Evolutionary conservation across 2,797 vertebrate genomes (phyloP).

Genomic region (Aldrovandia affinis): DNA sequence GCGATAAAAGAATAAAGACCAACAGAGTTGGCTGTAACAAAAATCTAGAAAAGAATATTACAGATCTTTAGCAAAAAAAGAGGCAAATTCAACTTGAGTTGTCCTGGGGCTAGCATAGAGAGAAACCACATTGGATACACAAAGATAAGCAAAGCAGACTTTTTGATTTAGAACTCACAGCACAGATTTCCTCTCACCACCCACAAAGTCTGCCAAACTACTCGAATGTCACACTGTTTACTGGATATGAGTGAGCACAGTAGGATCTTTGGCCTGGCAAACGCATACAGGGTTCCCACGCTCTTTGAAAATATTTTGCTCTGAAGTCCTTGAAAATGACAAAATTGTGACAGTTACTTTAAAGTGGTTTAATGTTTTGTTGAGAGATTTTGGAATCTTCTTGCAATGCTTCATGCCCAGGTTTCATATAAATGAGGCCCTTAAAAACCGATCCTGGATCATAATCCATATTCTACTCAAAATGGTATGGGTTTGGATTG

Average conservation of each 20-base stretch:
- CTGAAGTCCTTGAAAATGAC: too few relatives aligned
- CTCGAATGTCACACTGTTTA: background rate
- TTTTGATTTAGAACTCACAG: background rate
- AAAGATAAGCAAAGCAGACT: background rate
- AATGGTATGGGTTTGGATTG: background rate
- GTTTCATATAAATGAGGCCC: background rate
- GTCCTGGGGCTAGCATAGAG: background rate
- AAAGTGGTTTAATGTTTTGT: too few relatives aligned
- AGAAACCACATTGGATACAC: background rate
- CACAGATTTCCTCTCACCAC: background rate
- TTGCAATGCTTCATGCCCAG: background rate
- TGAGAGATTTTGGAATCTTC: too few relatives aligned
- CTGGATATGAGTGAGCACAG: background rate
- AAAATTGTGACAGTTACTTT: too few relatives aligned
- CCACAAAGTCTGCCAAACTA: background rate
- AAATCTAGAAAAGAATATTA: conserved; percentile 2
- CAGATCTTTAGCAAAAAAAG: background rate
- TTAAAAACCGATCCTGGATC: background rate
- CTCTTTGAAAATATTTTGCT: background rate
- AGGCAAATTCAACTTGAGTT: background rate
- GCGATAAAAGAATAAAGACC: background rate
- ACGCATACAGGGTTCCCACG: background rate
- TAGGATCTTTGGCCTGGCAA: background rate
- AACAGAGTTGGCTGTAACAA: background rate
- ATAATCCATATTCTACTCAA: background rate